Percentiles rank a stretch among this genome's conserved stretches.
Evolutionary conservation across 2,113 vertebrate species (phyloP).

Genomic region (Bos javanicus): DNA sequence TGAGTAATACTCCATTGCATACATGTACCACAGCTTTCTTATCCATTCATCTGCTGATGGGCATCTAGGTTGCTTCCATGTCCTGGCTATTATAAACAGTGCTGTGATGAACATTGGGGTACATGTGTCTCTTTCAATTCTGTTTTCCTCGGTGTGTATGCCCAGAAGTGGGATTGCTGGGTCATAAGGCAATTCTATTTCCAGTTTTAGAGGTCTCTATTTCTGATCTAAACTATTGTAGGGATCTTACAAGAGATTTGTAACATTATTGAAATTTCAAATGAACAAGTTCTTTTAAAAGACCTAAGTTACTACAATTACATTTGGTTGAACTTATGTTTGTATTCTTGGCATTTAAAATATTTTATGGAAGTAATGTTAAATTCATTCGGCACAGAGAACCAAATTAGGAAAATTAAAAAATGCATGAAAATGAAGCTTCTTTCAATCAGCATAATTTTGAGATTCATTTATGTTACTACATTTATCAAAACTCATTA

Average conservation of each 20-base stretch:
- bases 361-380: neutral
- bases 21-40: too few species aligned
- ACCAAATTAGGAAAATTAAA: neutral
- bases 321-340: neutral
- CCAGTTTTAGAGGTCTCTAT: neutral
- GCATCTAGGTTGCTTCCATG: too few species aligned
- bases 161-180: too few species aligned
- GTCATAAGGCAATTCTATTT: too few species aligned
- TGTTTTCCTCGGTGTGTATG: too few species aligned
- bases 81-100: too few species aligned
- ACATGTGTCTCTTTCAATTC: too few species aligned
- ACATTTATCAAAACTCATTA: neutral
- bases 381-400: neutral
- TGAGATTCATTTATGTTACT: neutral
- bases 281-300: neutral
- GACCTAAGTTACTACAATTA: neutral
- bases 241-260: neutral
- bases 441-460: neutral
- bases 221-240: neutral
- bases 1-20: too few species aligned
- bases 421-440: neutral
- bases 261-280: neutral
- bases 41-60: too few species aligned
- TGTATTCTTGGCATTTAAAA: neutral
- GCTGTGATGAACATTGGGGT: too few species aligned